Evolutionary conservation across 2,888 invertebrate genomes (phyloP), one percentile per base, ranked within the genome.

Genomic region (Drosophila picticornis): DNA sequence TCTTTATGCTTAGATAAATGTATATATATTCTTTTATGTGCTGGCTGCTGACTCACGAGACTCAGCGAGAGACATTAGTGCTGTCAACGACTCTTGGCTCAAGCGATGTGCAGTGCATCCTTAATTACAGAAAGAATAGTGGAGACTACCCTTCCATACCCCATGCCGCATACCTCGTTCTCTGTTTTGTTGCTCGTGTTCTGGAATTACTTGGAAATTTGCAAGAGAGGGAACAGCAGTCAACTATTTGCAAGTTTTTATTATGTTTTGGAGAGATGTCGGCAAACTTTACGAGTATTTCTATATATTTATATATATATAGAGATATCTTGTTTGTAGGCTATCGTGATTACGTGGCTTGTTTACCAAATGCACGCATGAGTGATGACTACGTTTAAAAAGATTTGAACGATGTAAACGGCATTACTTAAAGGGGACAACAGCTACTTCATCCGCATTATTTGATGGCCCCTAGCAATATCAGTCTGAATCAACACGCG

Each of bases 51-150:
- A 84, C 75, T 87, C 87, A 87, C 67, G 50, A 55, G 55, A 61
- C 58, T 75, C 65, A 69, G 58, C 77, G 66, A 75, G 72, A 64
- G 75, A 62, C 75, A 64, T 73, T 70, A 62, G 65, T 71, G 78
- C 84, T 84, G 88, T 84, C 88, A 88, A 86, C 84, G 89, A 84
- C 87, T 83, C 70, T 83, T 75, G 64, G 70, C 55, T 62, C 61
- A 48, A 69, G 61, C 73, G 83, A 84, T 87, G 87, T 87, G 87
- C 83, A 84, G 67, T 75, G 87, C 84, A 87, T 87, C 89, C 84
- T 84, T 88, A 87, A 87, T 87, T 83, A 78, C 72, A 65, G 48
- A 58, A 57, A 67, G 66, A 46, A 52, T 38, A 55, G 58, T 57
- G 61, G 25, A 36, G n/a, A 53, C 38, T 58, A 74, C 57, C 56